Percentiles rank a stretch among this genome's conserved stretches.
Evolutionary conservation across 2,113 vertebrate species (phyloP).

Genomic region (Pao palembangensis): DNA sequence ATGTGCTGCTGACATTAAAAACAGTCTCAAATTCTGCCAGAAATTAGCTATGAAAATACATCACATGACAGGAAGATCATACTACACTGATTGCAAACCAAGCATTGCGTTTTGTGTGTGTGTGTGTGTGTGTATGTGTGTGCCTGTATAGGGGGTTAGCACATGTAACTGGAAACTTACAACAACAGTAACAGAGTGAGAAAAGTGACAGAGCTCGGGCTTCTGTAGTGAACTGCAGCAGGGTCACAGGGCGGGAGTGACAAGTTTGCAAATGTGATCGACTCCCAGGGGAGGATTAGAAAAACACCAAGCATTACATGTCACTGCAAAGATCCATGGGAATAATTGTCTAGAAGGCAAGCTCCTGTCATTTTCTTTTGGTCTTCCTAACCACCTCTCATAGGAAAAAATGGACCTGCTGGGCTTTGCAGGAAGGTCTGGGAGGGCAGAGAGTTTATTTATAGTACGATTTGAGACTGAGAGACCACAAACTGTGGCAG

Average conservation of each 20-base stretch:
- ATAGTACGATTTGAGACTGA: slow-evolving; percentile 28
- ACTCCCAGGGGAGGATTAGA: slow-evolving; percentile 60
- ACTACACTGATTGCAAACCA: slow-evolving; percentile 51
- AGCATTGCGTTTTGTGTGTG: slow-evolving; percentile 19
- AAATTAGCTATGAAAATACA: slow-evolving; percentile 44
- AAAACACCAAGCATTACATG: slow-evolving; percentile 64
- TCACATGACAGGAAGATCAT: slow-evolving; percentile 13
- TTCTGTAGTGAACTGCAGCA: slow-evolving; percentile 47
- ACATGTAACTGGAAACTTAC: slow-evolving; percentile 54
- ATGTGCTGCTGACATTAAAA: slow-evolving; percentile 2
- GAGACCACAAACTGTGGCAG: slow-evolving; percentile 23
- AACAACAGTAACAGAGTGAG: slow-evolving; percentile 39
- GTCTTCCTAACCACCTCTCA: slow-evolving; percentile 27
- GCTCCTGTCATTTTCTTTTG: slow-evolving; percentile 35
- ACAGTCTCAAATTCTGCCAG: slow-evolving; percentile 32
- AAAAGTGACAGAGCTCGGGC: slow-evolving; percentile 35
- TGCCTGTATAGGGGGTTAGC: slow-evolving; percentile 10
- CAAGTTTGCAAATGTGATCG: slow-evolving; percentile 51
- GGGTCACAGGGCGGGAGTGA: slow-evolving; percentile 43
- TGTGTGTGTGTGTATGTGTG: background rate
- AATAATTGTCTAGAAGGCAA: slow-evolving; percentile 32
- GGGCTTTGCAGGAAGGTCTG: slow-evolving; percentile 13
- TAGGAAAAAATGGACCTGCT: slow-evolving; percentile 20
- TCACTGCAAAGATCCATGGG: slow-evolving; percentile 59
- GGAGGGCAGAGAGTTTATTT: slow-evolving; percentile 36